Evolutionary conservation across 2,888 invertebrate genomes (phyloP), one percentile per base, ranked within the genome.

Genomic region (Trichacis sp.): DNA sequence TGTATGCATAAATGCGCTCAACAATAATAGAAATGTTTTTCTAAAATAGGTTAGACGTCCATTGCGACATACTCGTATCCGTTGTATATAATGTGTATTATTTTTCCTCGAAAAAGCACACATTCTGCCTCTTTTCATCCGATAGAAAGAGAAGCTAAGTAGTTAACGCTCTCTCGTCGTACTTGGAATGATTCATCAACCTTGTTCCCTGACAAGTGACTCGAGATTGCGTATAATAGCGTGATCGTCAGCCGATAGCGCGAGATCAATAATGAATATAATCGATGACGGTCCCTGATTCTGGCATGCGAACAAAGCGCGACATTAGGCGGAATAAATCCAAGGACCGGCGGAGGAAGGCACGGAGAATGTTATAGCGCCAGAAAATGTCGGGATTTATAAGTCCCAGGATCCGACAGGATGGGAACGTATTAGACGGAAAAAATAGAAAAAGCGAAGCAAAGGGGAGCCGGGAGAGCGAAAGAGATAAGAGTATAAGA

Each of bases 401-500:
- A 67, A 67, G 66, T 59, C 66, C 59, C 66, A 59, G 66, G 66
- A 67, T 67, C 66, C 59, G 56, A 66, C 66, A 66, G 67, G 67
- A 67, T 67, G 67, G 67, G 67, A 67, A 62, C 62, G 63, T 63
- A 67, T 67, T 67, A 67, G 62, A 59, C 67, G 63, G 63, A 59
- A 55, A 67, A 67, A 67, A 62, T 60, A 54, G 60, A 66, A 56
- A 29, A 36, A 47, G 46, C 17, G 60, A 56, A 49, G 38, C 20
- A 58, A 49, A 47, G 38, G 49, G n/a, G n/a, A n/a, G n/a, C n/a
- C n/a, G 19, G 14, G 15, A 30, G 33, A 48, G 48, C 14, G 56
- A 46, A 42, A 49, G 52, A 52, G 56, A 51, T 14, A 51, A 50
- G 17, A 2, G 43, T 2, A 4, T 9, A 33, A n/a, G 33, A 8